A percentile compares a stretch with the other conserved stretches of the same genome.
Conservation (phyloP, 2,797 vertebrate genomes). For the Coracias cyanogaster region DNA sequence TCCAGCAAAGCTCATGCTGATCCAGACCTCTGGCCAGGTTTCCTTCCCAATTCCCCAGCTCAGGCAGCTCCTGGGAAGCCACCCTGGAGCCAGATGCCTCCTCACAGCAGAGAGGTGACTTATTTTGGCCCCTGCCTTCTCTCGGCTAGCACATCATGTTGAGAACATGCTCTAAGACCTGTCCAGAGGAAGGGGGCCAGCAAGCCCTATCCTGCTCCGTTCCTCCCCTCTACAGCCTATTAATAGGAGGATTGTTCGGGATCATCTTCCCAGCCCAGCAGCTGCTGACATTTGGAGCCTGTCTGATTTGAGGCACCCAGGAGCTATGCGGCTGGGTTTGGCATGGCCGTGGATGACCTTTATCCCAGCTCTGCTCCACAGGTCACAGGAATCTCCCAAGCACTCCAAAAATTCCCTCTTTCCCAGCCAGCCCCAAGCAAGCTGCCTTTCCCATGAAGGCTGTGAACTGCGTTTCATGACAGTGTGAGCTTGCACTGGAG, state of each 20-base stretch:
- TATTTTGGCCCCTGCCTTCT: background rate
- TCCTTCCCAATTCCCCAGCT: background rate
- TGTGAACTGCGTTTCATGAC: background rate
- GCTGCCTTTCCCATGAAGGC: background rate
- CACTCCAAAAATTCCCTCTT: background rate
- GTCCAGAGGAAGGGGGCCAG: background rate
- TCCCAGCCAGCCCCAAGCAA: background rate
- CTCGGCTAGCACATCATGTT: rapidly evolving
- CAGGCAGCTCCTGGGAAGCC: background rate
- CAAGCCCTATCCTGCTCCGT: background rate
- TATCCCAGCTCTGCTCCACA: background rate
- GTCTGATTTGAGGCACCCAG: background rate
- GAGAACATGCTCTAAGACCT: background rate
- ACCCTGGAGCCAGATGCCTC: background rate
- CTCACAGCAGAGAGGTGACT: background rate
- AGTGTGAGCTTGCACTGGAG: background rate
- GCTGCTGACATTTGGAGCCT: slow-evolving; percentile 71
- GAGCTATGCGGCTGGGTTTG: background rate
- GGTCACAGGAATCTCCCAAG: background rate
- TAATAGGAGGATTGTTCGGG: slow-evolving; percentile 40
- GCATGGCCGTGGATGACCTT: slow-evolving; percentile 10
- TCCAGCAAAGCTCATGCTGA: background rate
- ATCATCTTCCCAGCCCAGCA: slow-evolving; percentile 65
- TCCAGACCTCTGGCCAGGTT: background rate
- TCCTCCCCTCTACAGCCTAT: slow-evolving; percentile 40